These are phyloP conservation scores for Dendropsophus ebraccatus DNA, from an alignment of 2,113 vertebrate genomes.

Conservation along the genomic window DNA sequence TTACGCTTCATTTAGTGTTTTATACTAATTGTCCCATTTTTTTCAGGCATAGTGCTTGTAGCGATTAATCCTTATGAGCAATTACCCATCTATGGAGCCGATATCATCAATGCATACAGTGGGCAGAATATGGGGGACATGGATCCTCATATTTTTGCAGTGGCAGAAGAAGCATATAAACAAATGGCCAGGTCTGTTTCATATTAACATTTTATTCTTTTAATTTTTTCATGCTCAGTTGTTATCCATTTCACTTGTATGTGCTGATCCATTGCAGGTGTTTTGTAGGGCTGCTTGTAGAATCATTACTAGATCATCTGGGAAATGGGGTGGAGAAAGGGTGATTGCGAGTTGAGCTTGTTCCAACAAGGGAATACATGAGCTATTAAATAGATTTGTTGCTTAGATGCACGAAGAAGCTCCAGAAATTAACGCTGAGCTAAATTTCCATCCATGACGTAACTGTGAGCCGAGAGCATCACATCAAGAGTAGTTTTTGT, in stretches of 20 bases:
- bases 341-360: not conserved
- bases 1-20: not conserved
- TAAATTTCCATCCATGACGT: not conserved
- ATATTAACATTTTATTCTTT: not conserved
- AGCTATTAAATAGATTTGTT: not conserved
- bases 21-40: too few relatives aligned
- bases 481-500: not conserved
- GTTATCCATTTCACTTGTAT: too few relatives aligned
- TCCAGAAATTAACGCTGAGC: not conserved
- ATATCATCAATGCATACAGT: slow-evolving; percentile 98
- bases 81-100: slow-evolving; percentile 93
- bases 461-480: not conserved
- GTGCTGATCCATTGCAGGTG: too few relatives aligned
- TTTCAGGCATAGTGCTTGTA: slow-evolving; percentile 92
- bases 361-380: not conserved
- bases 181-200: slow-evolving; percentile 96
- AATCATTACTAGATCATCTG: not conserved
- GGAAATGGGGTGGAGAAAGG: not conserved
- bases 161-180: slow-evolving; percentile 97
- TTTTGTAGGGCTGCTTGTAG: too few relatives aligned
- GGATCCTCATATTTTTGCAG: slow-evolving; percentile 98
- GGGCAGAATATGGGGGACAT: slow-evolving; percentile 99
- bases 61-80: slow-evolving; percentile 98
- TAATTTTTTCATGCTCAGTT: too few relatives aligned
- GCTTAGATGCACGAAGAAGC: not conserved